Base-by-base conservation (phyloP, 2,113 vertebrate species). In the Ciconia stormi region DNA sequence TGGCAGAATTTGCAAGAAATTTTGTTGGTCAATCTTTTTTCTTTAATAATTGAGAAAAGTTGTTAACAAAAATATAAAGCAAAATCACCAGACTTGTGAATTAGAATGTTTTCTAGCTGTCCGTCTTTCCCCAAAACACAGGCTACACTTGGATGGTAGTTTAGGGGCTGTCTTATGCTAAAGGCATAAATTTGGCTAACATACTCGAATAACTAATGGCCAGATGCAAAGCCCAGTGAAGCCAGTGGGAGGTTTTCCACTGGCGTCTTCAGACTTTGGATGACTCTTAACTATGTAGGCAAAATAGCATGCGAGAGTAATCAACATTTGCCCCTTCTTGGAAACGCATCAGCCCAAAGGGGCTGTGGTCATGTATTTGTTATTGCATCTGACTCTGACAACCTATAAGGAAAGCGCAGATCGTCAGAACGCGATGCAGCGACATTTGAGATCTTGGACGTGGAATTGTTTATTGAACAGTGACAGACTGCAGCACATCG, bases 391-490 rank as follows among this genome's bases (percentile, higher is more conserved):
- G 79, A 29, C 76, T 58, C 79, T 50, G 65, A 76, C 4, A 7
- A 59, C 63, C 72, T 23, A 2, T 20, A 21, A 73, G 84, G 84
- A 78, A 78, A 73, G 52, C 3, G 4, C 76, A 84, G 73, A 29
- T 67, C 69, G 80, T 62, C 53, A 9, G 87, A 50, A 63, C 14
- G 2, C 1, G 7, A 72, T 6, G 52, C 0, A 0, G 87, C 87
- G 38, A 11, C 0, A 0, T 42, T 81, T 4, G 61, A 53, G 74
- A 42, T 87, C 89, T 97, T 95, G 95, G 87, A 86, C 0, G 1
- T 30, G 71, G 58, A 82, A 69, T 70, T 95, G 87, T 96, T 96
- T 97, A 38, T 91, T 47, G 83, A 58, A 11, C 47, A 44, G 79
- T 73, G 89, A 88, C 78, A 93, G 46, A 47, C 58, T 90, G 89